A percentile compares a stretch with the other conserved stretches of the same genome.
Evolutionary conservation across 2,888 invertebrate genomes (phyloP).

Genomic region (Lithophane semibrunnea): DNA sequence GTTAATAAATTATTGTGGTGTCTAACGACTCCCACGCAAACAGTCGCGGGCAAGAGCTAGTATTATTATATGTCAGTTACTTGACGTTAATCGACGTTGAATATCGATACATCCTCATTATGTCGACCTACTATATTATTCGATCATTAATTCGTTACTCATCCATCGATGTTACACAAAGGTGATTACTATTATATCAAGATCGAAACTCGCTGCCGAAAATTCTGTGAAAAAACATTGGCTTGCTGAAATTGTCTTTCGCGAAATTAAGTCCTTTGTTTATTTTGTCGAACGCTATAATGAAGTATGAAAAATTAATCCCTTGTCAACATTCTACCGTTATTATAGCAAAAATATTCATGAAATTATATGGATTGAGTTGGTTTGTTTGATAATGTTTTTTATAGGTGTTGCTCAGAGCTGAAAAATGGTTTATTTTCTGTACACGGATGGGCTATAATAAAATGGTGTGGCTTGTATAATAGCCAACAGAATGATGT

Average conservation of each 20-base stretch:
- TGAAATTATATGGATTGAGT: conserved; percentile 47
- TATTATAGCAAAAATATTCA: conserved; percentile 56
- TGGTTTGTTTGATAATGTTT: conserved; percentile 52
- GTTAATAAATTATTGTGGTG: not conserved
- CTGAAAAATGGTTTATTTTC: not conserved
- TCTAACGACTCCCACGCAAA: not conserved
- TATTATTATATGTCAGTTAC: conserved; percentile 3
- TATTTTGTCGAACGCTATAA: conserved; percentile 57
- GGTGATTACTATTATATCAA: conserved; percentile 38
- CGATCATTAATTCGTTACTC: conserved; percentile 37
- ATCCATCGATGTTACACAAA: conserved; percentile 20
- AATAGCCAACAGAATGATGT: not conserved
- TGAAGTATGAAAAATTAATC: conserved; percentile 68
- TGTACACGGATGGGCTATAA: not conserved
- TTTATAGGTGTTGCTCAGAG: not conserved
- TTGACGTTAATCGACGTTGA: conserved; percentile 25
- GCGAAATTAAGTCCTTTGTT: conserved; percentile 64
- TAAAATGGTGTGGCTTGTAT: not conserved
- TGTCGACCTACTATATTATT: conserved; percentile 26
- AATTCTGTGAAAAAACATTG: conserved; percentile 41
- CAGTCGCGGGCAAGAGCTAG: not conserved
- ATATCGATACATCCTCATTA: conserved; percentile 15
- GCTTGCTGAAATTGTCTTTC: conserved; percentile 54
- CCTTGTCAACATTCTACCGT: conserved; percentile 39
- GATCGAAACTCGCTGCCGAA: conserved; percentile 12